Evolutionary conservation across 1,140 invertebrate genomes (phyloP), one percentile per base, ranked within the genome.

Genomic region (Drosophila rhopaloa): DNA sequence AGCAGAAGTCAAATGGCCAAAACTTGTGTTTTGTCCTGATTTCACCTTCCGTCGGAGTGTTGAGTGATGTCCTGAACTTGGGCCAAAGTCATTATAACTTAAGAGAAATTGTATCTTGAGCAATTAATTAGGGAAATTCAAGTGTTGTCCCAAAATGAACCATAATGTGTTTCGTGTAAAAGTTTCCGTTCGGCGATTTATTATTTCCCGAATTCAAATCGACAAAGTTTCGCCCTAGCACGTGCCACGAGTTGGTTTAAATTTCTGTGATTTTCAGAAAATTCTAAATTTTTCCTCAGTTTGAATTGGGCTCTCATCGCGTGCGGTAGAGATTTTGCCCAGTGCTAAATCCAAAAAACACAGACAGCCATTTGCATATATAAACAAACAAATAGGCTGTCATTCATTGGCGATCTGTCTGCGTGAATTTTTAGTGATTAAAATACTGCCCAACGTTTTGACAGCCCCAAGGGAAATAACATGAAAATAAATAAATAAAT

Each of bases 91-190:
- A 75, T 83, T 83, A 67, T 46, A 79, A 83, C 59, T 83, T 63
- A 32, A 46, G 54, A 47, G 29, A 41, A 82, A 70, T 58, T 61
- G 55, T 75, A 74, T 61, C 50, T 70, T 24, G 47, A 60, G 59
- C 59, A 50, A 82, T 83, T 83, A 82, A 83, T 83, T 82, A 82
- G 48, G 32, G 54, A 47, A 82, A 60, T 46, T 55, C 47, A 66
- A 53, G 32, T 53, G n/a, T 19, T 66, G 11, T 7, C 14, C 38
- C 27, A 14, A 53, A 53, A 19, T 54, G 62, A 38, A 44, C 66
- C 51, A 66, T 32, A 72, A 59, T 47, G 66, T 55, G 43, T 35
- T 47, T 19, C 7, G 37, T 37, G 46, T 44, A 35, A 50, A 68
- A 71, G 62, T 65, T 76, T 10, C 37, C 32, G 50, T 38, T 14